Base-by-base conservation (phyloP, 2,113 vertebrate species). In the Colinus virginianus region DNA sequence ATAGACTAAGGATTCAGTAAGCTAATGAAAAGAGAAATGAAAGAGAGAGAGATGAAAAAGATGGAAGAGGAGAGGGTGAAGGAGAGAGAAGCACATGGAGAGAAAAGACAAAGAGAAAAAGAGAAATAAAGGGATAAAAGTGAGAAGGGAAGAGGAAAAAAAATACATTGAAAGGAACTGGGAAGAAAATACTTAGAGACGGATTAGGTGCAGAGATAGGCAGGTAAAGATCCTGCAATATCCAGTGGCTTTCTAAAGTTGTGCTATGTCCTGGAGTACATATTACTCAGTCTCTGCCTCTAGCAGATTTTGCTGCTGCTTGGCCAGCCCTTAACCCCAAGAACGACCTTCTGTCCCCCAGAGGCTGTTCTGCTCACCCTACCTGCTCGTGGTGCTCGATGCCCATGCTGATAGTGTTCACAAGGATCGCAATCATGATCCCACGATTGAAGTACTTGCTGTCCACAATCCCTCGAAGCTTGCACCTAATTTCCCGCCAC, bases 381-480 rank as follows among this genome's bases (percentile, higher is more conserved):
- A 99, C 99, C 99, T 99, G 99, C 56, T 99, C 97, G 0, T 99
- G 99, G 95, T 99, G 99, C 95, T 99, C 99, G 1, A 99, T 99
- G 89, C 99, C 99, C 99, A 99, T 99, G 96, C 99, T 99, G 97
- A 99, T 98, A 8, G 99, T 99, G 95, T 99, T 99, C 96, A 99
- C 99, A 9, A 99, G 97, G 92, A 99, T 99, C 77, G 99, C 99
- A 25, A 99, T 98, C 99, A 99, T 99, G 97, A 99, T 99, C 77
- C 99, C 99, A 32, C 99, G 97, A 97, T 98, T 99, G 98, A 99
- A 99, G 96, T 99, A 99, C 64, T 99, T 99, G 98, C 99, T 99
- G 97, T 99, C 99, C 95, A 99, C 99, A 38, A 99, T 99, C 75
- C 98, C 97, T 95, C 98, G 98, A 83, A 99, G 98, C 94, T 99